A percentile compares a stretch with the other conserved stretches of the same genome.
Conservation (phyloP, 2,113 vertebrate species). For the Ceyx cyanopectus region DNA sequence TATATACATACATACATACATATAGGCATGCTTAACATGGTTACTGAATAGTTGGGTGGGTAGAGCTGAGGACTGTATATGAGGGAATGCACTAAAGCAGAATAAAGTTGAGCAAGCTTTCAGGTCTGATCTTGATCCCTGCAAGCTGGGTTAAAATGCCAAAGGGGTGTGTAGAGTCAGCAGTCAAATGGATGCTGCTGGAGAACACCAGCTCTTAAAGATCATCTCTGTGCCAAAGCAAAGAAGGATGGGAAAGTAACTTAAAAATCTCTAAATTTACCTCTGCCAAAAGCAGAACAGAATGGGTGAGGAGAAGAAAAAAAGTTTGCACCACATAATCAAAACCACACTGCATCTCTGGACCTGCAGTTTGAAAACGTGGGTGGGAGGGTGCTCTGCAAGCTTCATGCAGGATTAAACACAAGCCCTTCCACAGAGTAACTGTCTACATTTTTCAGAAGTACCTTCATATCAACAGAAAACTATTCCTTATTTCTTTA, state of each 20-base stretch:
- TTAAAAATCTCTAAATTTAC: not conserved
- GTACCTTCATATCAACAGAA: not conserved
- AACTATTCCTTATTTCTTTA: not conserved
- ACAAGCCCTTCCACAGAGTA: not conserved
- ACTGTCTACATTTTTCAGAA: not conserved
- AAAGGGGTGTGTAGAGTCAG: not conserved
- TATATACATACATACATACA: not conserved
- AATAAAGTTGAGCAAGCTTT: not conserved
- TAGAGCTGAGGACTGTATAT: not conserved
- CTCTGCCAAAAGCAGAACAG: not conserved
- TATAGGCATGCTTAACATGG: not conserved
- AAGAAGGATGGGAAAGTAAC: not conserved
- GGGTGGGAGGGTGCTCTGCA: not conserved
- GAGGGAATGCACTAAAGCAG: not conserved
- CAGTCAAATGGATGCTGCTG: rapidly evolving
- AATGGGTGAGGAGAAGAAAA: not conserved
- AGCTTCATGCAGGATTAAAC: not conserved
- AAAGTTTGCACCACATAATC: not conserved
- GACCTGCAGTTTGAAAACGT: not conserved
- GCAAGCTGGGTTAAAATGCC: not conserved
- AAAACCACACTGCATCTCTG: not conserved
- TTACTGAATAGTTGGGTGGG: not conserved
- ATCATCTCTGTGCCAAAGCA: not conserved
- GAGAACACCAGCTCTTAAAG: not conserved
- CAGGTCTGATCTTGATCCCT: not conserved